A percentile compares a stretch with the other conserved stretches of the same genome.
Evolutionary conservation across 2,113 vertebrate genomes (phyloP).

Genomic region (Crocuta crocuta): DNA sequence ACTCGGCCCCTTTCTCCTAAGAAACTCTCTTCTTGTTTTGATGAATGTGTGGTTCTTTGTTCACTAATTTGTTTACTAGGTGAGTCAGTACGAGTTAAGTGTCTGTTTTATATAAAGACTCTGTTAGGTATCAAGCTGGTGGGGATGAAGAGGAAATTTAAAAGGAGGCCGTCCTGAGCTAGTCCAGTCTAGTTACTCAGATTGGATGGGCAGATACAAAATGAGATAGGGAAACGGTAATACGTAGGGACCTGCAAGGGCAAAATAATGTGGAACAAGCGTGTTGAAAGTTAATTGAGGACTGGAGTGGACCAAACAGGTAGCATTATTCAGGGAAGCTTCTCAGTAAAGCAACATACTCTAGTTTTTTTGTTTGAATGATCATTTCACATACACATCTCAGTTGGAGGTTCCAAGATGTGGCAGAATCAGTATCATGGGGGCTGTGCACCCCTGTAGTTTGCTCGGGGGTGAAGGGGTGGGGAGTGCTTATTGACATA

Average conservation of each 20-base stretch:
- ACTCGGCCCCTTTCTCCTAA: fast-evolving
- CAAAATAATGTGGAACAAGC: neutral
- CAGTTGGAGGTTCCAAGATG: neutral
- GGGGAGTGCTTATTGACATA: fast-evolving
- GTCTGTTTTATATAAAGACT: neutral
- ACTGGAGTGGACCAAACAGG: neutral
- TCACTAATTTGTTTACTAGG: neutral
- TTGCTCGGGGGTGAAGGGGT: neutral
- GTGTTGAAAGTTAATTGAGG: neutral
- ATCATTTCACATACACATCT: neutral
- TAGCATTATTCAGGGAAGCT: neutral
- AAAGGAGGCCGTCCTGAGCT: neutral
- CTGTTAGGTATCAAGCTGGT: neutral
- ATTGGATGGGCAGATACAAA: neutral
- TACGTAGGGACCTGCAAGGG: neutral
- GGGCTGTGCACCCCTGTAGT: fast-evolving
- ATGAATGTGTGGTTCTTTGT: neutral
- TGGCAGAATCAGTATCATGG: neutral
- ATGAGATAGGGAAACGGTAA: neutral
- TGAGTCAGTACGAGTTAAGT: neutral
- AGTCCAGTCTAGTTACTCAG: fast-evolving
- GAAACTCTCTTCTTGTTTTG: neutral
- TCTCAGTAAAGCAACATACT: neutral
- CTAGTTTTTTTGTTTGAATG: neutral
- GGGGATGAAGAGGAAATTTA: neutral